Percentiles rank a stretch among this genome's conserved stretches.
phyloP scores from a whole-genome alignment of 2,888 invertebrate genomes.

The Penaeus monodon region DNA sequence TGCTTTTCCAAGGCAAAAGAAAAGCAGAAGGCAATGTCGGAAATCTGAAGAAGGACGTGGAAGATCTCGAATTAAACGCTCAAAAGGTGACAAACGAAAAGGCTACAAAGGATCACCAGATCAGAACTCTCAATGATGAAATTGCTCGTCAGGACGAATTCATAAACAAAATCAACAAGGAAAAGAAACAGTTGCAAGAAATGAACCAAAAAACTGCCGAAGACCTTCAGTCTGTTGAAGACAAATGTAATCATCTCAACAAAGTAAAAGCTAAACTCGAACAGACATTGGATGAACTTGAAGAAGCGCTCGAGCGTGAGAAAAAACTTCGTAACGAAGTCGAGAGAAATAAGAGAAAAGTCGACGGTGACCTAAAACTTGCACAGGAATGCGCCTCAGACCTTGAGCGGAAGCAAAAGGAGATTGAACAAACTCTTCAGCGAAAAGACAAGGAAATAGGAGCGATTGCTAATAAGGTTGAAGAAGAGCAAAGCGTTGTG shows the following conservation, averaged over 20 bases:
- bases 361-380: constrained; percentile 74
- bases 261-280: constrained; percentile 74
- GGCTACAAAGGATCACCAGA: constrained; percentile 72
- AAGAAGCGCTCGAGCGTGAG: constrained; percentile 74
- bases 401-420: constrained; percentile 70
- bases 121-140: constrained; percentile 72
- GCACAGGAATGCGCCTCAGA: constrained; percentile 72
- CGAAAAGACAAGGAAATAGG: constrained; percentile 74
- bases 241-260: constrained; percentile 75
- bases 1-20: constrained; percentile 73
- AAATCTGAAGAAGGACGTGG: constrained; percentile 89
- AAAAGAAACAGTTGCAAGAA: constrained; percentile 73
- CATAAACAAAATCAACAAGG: constrained; percentile 73
- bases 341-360: constrained; percentile 74
- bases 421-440: constrained; percentile 71
- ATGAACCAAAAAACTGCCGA: constrained; percentile 67
- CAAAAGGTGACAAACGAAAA: constrained; percentile 71
- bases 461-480: constrained; percentile 70
- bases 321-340: constrained; percentile 74
- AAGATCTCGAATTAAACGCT: constrained; percentile 53
- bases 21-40: constrained; percentile 72
- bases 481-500: constrained; percentile 74
- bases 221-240: constrained; percentile 71
- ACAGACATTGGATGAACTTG: constrained; percentile 69
- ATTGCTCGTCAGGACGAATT: constrained; percentile 74